Conservation (phyloP, 2,888 invertebrate genomes). For the Drosophila fulvimacula region DNA sequence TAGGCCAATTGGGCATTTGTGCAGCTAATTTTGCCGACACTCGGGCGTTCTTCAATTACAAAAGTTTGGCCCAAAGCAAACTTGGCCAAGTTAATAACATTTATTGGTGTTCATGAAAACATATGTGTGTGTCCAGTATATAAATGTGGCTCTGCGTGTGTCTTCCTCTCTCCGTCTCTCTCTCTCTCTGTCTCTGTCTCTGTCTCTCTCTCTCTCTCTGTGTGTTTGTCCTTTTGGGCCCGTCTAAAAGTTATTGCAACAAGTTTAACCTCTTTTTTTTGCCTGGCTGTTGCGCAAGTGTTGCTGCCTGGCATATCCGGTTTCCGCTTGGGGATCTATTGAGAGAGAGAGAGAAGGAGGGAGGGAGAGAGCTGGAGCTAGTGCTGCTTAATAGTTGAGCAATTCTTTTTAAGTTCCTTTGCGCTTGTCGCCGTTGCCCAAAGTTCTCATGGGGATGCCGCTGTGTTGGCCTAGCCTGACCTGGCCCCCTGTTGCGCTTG, state of each 20-base stretch:
- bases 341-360: neutral
- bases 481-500: slow-evolving; percentile 23
- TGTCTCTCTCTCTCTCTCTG: neutral
- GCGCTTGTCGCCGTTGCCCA: slow-evolving; percentile 26
- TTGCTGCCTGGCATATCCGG: slow-evolving; percentile 47
- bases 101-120: slow-evolving; percentile 70
- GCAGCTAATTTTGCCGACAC: slow-evolving; percentile 54
- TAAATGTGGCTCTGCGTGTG: neutral
- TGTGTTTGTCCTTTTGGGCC: slow-evolving; percentile 38
- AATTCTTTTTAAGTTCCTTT: slow-evolving; percentile 51
- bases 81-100: slow-evolving; percentile 72
- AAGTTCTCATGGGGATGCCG: slow-evolving; percentile 32
- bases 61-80: slow-evolving; percentile 62
- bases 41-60: slow-evolving; percentile 69
- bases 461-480: neutral
- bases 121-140: slow-evolving; percentile 17
- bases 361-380: neutral
- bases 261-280: slow-evolving; percentile 64
- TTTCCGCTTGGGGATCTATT: slow-evolving; percentile 53
- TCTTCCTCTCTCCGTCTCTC: neutral
- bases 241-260: slow-evolving; percentile 68
- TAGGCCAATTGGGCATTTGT: slow-evolving; percentile 55
- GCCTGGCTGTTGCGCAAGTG: slow-evolving; percentile 26
- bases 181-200: neutral
- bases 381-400: slow-evolving; percentile 59